phyloP scores from a whole-genome alignment of 92 coral and sea anemone species.

The Hydrozoanthus gracilis region DNA sequence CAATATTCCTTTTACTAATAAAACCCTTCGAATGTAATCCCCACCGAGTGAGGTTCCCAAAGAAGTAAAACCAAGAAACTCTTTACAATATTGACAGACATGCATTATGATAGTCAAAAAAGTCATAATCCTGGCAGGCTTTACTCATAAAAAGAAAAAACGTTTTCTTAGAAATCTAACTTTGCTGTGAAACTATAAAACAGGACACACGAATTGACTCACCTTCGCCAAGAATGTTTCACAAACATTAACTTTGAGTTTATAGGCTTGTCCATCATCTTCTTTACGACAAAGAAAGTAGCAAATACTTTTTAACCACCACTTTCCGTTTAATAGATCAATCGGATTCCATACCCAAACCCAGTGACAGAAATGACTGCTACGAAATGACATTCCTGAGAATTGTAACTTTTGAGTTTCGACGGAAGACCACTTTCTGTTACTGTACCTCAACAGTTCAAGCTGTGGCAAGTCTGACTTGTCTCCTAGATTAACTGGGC shows the following conservation, averaged over 20 bases:
- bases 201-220: neutral
- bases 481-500: constrained; percentile 2
- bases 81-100: no score
- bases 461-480: neutral
- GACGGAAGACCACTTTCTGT: neutral
- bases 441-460: neutral
- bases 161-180: no score
- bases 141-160: no score
- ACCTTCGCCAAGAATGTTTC: neutral
- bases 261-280: neutral
- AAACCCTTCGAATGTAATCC: no score
- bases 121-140: no score
- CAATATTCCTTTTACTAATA: no score
- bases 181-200: neutral
- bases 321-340: neutral
- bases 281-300: neutral
- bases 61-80: no score
- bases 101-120: no score
- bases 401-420: neutral
- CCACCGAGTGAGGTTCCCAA: no score
- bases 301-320: neutral
- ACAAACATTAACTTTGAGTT: neutral
- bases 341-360: neutral
- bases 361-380: neutral
- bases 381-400: neutral